Percentiles rank a stretch among this genome's conserved stretches.
Evolutionary conservation across 2,888 invertebrate species (phyloP).

Genomic region (Conistra vaccinii): DNA sequence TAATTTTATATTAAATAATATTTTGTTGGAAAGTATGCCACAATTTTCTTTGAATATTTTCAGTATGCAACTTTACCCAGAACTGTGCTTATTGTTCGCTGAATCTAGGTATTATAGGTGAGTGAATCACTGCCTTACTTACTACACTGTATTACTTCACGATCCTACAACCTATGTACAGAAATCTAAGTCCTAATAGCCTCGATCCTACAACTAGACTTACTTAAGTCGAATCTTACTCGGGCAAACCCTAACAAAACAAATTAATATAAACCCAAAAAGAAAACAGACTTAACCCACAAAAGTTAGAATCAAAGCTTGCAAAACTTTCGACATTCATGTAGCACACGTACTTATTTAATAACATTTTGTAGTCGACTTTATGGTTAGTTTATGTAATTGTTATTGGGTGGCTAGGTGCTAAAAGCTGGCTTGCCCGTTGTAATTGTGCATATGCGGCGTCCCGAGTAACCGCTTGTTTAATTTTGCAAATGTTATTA

Average conservation of each 20-base stretch:
- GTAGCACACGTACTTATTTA: conserved; percentile 50
- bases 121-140: no score
- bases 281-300: not conserved
- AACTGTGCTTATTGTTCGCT: no score
- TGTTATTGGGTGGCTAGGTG: conserved; percentile 79
- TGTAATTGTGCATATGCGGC: conserved; percentile 78
- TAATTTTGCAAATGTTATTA: conserved; percentile 87
- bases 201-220: not conserved
- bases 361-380: conserved; percentile 50
- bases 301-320: conserved; percentile 38
- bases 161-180: not conserved
- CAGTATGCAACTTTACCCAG: not conserved
- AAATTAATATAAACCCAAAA: not conserved
- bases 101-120: not conserved
- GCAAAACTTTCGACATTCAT: conserved; percentile 40
- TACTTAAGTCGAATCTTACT: not conserved
- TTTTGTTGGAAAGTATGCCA: not conserved
- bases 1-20: not conserved
- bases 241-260: not conserved
- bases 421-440: conserved; percentile 76
- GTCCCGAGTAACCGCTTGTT: conserved; percentile 77
- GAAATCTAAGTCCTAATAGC: not conserved
- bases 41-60: conserved; percentile 1
- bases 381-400: conserved; percentile 69
- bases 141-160: not conserved